Conservation (phyloP, 2,113 vertebrate genomes). For the Pardalotus punctatus region DNA sequence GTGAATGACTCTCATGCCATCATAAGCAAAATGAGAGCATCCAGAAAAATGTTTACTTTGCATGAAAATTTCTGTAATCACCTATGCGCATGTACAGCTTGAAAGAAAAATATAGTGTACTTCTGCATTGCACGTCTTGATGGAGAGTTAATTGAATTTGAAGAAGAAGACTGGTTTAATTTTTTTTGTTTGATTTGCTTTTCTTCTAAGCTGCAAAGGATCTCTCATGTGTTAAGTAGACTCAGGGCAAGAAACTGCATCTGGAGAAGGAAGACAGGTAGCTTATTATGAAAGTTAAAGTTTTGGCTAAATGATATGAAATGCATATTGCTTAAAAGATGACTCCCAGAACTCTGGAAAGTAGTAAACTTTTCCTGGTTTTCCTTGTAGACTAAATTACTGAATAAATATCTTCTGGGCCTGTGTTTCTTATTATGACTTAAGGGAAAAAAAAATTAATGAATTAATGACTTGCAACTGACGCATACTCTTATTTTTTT, state of each 20-base stretch:
- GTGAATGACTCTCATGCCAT: background rate
- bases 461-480: background rate
- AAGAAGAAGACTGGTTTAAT: background rate
- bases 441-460: background rate
- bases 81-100: background rate
- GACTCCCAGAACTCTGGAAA: background rate
- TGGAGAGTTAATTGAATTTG: background rate
- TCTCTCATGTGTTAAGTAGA: background rate
- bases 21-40: background rate
- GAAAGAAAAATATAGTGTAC: background rate
- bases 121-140: background rate
- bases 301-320: background rate
- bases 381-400: background rate
- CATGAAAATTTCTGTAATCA: background rate
- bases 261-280: fast-evolving
- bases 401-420: background rate
- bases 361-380: background rate
- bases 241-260: background rate
- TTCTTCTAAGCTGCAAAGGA: background rate
- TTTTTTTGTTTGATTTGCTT: background rate
- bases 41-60: background rate
- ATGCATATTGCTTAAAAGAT: background rate
- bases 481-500: background rate
- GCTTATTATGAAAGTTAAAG: background rate
- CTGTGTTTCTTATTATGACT: background rate